Percentiles rank a stretch among this genome's conserved stretches.
These are phyloP conservation scores for Hesperophylax magnus DNA, from an alignment of 1,140 invertebrate species.

Conservation along the genomic window DNA sequence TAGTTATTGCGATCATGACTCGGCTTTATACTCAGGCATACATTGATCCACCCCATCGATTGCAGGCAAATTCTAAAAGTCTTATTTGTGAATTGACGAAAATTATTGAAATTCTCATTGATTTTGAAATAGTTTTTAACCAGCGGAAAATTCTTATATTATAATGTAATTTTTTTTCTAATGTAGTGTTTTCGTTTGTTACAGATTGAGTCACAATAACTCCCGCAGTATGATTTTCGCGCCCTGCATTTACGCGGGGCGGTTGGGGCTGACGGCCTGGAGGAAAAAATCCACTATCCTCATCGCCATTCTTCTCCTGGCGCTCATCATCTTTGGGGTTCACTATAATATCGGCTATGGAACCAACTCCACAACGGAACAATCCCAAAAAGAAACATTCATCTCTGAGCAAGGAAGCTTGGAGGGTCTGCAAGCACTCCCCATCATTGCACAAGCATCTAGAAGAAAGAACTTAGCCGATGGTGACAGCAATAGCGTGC, in stretches of 20 bases:
- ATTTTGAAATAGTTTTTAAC: too few species aligned
- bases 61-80: too few species aligned
- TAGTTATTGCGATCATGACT: too few species aligned
- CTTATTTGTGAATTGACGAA: too few species aligned
- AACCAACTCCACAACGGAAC: constrained; percentile 11
- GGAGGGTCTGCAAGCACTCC: constrained; percentile 4
- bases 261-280: constrained; percentile 54
- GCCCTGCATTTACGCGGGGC: constrained; percentile 54
- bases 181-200: neutral
- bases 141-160: too few species aligned
- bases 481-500: constrained; percentile 47
- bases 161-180: too few species aligned
- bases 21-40: too few species aligned
- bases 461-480: constrained; percentile 50
- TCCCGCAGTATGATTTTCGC: constrained; percentile 46
- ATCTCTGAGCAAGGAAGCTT: constrained; percentile 35
- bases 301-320: constrained; percentile 47
- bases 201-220: constrained; percentile 22
- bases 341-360: constrained; percentile 54
- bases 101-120: too few species aligned
- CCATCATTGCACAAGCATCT: constrained; percentile 14
- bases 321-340: constrained; percentile 52
- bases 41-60: too few species aligned
- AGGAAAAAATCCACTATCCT: constrained; percentile 55
- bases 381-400: constrained; percentile 44